Evolutionary conservation across 2,113 vertebrate species (phyloP), one percentile per base, ranked within the genome.

Genomic region (Isichthys henryi): DNA sequence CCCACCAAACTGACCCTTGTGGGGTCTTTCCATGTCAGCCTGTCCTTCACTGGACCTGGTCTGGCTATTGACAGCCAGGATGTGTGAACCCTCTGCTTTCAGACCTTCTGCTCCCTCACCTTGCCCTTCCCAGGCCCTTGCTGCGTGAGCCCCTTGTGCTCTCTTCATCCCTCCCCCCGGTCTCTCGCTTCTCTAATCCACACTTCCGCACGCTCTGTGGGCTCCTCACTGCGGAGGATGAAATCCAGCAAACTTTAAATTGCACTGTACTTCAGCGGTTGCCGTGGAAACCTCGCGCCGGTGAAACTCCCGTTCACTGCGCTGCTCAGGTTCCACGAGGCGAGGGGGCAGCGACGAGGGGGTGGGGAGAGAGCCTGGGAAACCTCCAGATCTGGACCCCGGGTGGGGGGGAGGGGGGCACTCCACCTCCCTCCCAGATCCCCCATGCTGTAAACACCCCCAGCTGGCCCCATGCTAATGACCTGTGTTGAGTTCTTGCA

Each of bases 221-320:
- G 31, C 70, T 77, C 70, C 70, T 77, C 31, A 15, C 70, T 77
- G 70, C 70, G 15, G 17, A 15, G 89, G 62, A 88, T 77, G 1
- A 92, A 93, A 77, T 39, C 15, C 70, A 39, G 70, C 31, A 77
- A 77, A 93, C 92, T 94, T 94, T 92, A 77, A 93, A 94, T 94
- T 93, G 92, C 92, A 91, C 48, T 70, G 89, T 77, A 88, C 89
- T 84, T 82, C 66, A 48, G 39, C 23, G 15, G 92, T 94, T 92
- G 62, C 91, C 88, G 90, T 91, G 90, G 91, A 90, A 90, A 94
- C 77, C 35, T 39, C n/a, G 50, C 39, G 83, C 52, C 80, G 52
- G 27, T 62, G 70, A 48, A 53, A 35, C n/a, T 27, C 85, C 85
- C 13, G 48, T 50, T 49, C 70, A 3, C 56, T 56, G 50, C 80